Percentiles rank a stretch among this genome's conserved stretches.
Evolutionary conservation across 2,113 vertebrate species (phyloP).

Genomic region (Xenopus laevis): DNA sequence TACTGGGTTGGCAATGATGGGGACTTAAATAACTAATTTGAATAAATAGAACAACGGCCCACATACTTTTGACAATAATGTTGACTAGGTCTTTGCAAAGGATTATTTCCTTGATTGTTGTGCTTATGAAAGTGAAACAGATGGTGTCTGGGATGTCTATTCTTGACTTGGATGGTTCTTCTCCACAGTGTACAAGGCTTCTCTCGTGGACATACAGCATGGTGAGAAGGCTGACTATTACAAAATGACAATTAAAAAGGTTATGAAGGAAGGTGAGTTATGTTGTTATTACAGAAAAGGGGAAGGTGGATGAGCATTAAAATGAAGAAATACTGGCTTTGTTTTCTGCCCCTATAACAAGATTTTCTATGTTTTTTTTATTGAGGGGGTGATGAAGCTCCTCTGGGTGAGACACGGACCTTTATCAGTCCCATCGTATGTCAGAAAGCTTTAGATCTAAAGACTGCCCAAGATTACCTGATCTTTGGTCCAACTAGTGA

Average conservation of each 20-base stretch:
- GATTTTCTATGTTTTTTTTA: not conserved
- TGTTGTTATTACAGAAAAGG: not conserved
- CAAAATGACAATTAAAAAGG: slow-evolving; percentile 48
- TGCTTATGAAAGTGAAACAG: too few species aligned
- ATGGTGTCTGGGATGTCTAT: too few species aligned
- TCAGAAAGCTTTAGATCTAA: slow-evolving; percentile 41
- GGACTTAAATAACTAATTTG: too few species aligned
- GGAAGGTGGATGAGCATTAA: not conserved
- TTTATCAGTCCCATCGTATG: slow-evolving; percentile 63
- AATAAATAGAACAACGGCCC: too few species aligned
- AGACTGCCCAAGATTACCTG: slow-evolving; percentile 48
- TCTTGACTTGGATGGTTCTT: not conserved
- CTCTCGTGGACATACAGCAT: not conserved
- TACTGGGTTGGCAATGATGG: too few species aligned
- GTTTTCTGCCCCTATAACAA: not conserved
- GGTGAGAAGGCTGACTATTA: slow-evolving; percentile 50
- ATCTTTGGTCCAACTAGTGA: slow-evolving; percentile 58
- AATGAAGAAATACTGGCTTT: not conserved
- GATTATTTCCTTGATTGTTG: too few species aligned
- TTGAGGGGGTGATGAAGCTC: slow-evolving; percentile 55
- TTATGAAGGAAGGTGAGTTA: slow-evolving; percentile 64
- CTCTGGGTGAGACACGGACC: slow-evolving; percentile 15
- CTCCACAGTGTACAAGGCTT: slow-evolving; percentile 59
- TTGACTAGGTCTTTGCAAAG: too few species aligned
- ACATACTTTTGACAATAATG: too few species aligned